A percentile compares a stretch with the other conserved stretches of the same genome.
Conservation (phyloP, 1,140 invertebrate species). For the Yoshiicerus persimilis region DNA sequence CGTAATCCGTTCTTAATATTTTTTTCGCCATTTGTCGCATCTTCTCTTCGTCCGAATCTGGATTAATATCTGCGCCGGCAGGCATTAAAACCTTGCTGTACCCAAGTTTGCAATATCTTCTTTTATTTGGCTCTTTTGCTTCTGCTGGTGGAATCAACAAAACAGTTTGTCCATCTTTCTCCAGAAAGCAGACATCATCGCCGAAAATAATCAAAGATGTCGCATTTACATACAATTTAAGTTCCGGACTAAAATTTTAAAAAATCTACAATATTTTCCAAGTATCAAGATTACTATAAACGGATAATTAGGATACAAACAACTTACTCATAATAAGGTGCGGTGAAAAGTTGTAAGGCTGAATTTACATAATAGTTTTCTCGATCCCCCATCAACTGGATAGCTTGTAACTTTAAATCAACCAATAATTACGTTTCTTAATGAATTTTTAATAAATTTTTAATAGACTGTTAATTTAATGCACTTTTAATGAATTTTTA, state of each 20-base stretch:
- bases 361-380: neutral
- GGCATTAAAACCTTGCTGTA: neutral
- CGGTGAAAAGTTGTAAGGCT: neutral
- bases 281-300: too few species aligned
- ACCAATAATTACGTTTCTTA: too few species aligned
- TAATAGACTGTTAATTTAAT: too few species aligned
- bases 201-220: neutral
- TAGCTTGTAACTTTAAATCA: too few species aligned
- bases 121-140: neutral
- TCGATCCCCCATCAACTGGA: too few species aligned
- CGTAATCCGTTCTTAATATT: neutral
- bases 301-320: too few species aligned
- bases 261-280: too few species aligned
- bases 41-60: too few species aligned
- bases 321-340: neutral
- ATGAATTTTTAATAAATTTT: too few species aligned
- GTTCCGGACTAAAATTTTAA: too few species aligned
- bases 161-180: neutral
- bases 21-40: neutral
- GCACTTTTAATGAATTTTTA: too few species aligned
- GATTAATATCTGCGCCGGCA: too few species aligned
- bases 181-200: neutral
- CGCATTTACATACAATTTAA: neutral
- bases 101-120: neutral
- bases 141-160: neutral